Evolutionary conservation across 2,888 invertebrate genomes (phyloP).

Genomic region (Hirtodrosophila histrioides): DNA sequence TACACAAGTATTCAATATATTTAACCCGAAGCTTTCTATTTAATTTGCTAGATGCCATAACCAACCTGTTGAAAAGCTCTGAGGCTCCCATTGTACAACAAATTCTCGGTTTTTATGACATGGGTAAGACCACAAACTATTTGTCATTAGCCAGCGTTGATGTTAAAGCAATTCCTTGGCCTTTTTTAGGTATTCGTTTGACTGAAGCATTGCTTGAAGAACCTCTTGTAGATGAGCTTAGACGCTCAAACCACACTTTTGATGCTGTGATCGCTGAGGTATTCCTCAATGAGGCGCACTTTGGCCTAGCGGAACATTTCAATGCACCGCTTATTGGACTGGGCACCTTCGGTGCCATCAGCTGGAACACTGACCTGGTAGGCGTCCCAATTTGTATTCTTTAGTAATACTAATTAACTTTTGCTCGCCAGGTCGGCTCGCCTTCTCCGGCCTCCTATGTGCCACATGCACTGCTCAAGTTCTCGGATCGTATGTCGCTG

Average conservation of each 20-base stretch:
- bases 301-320: conserved; percentile 81
- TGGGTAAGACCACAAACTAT: conserved; percentile 60
- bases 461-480: conserved; percentile 73
- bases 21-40: too few species aligned
- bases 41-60: conserved; percentile 28
- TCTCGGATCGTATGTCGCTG: conserved; percentile 82
- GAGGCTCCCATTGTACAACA: conserved; percentile 47
- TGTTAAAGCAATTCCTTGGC: not conserved
- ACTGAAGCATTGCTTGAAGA: conserved; percentile 67
- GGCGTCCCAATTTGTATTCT: rapidly evolving
- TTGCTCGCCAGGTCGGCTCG: conserved; percentile 59
- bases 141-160: not conserved
- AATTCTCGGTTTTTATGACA: conserved; percentile 54
- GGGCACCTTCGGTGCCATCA: conserved; percentile 76
- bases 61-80: conserved; percentile 45
- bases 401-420: not conserved
- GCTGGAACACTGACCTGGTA: conserved; percentile 81
- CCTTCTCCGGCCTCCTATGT: conserved; percentile 83
- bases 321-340: conserved; percentile 81
- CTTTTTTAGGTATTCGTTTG: conserved; percentile 40
- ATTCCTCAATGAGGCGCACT: conserved; percentile 83
- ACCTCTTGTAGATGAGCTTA: conserved; percentile 57
- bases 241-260: conserved; percentile 80
- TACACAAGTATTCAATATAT: too few species aligned
- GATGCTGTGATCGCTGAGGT: conserved; percentile 83